Evolutionary conservation across 2,888 invertebrate genomes (phyloP).

Genomic region (Gastracanthus pulcherrimus): DNA sequence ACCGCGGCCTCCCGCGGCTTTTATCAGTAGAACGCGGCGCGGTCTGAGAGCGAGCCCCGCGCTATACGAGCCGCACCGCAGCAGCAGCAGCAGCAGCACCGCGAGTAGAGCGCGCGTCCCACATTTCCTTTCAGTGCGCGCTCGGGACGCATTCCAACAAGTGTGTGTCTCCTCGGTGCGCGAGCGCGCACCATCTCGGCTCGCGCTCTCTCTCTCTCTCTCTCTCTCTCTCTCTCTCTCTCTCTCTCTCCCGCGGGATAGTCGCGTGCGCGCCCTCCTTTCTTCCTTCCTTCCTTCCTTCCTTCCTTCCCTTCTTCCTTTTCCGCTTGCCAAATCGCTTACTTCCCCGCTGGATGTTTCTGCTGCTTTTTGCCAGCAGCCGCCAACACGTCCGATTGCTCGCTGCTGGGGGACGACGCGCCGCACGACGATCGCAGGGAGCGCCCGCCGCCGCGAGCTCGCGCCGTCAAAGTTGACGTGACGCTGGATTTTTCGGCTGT

Average conservation of each 20-base stretch:
- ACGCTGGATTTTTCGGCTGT: too few relatives aligned
- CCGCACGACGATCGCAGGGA: not conserved
- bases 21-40: conserved; percentile 58
- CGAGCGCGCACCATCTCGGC: not conserved
- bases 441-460: not conserved
- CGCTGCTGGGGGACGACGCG: too few relatives aligned
- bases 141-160: conserved; percentile 58
- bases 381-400: too few relatives aligned
- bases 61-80: too few relatives aligned
- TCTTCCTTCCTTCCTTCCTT: not conserved
- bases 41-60: conserved; percentile 24
- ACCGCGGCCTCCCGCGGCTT: conserved; percentile 51
- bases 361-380: too few relatives aligned
- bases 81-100: too few relatives aligned
- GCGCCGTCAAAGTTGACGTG: not conserved
- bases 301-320: too few relatives aligned
- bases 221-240: too few relatives aligned
- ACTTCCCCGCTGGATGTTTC: not conserved
- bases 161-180: conserved; percentile 20
- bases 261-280: not conserved
- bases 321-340: too few relatives aligned
- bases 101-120: conserved; percentile 54
- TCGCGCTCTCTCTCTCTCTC: too few relatives aligned
- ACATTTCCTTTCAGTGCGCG: conserved; percentile 58
- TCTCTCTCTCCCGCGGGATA: too few relatives aligned